phyloP scores from a whole-genome alignment of 2,113 vertebrate species.

The Oryzias curvinotus region DNA sequence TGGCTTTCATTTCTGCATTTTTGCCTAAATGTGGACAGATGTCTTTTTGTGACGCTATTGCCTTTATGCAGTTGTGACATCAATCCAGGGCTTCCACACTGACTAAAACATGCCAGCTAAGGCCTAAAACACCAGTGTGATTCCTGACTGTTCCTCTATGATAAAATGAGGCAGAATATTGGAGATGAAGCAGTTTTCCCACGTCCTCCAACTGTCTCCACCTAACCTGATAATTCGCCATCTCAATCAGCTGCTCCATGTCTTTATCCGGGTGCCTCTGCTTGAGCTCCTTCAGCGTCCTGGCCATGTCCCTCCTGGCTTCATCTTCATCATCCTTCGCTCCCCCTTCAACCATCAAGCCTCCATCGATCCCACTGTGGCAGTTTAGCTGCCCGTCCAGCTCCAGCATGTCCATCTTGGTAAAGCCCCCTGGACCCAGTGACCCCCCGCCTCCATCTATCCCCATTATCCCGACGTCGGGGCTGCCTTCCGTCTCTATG shows the following conservation, averaged over 20 bases:
- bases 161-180: background rate
- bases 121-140: too few relatives aligned
- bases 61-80: too few relatives aligned
- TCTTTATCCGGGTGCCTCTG: conserved; percentile 84
- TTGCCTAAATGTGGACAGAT: too few relatives aligned
- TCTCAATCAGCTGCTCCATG: conserved; percentile 85
- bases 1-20: too few relatives aligned
- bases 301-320: conserved; percentile 81
- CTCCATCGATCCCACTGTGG: conserved; percentile 69
- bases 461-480: conserved; percentile 49
- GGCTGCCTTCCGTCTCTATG: conserved; percentile 78
- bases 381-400: conserved; percentile 77
- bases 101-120: too few relatives aligned
- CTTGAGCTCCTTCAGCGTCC: conserved; percentile 81
- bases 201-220: too few relatives aligned
- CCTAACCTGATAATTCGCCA: conserved; percentile 83
- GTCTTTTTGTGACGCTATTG: too few relatives aligned
- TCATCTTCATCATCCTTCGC: conserved; percentile 77
- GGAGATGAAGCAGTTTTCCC: background rate
- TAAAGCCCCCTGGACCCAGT: conserved; percentile 68
- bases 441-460: conserved; percentile 49
- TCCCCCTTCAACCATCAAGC: conserved; percentile 64
- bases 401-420: conserved; percentile 81
- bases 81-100: too few relatives aligned
- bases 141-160: too few relatives aligned